Evolutionary conservation across 2,888 invertebrate species (phyloP).

Genomic region (Drosophila lacicola): DNA sequence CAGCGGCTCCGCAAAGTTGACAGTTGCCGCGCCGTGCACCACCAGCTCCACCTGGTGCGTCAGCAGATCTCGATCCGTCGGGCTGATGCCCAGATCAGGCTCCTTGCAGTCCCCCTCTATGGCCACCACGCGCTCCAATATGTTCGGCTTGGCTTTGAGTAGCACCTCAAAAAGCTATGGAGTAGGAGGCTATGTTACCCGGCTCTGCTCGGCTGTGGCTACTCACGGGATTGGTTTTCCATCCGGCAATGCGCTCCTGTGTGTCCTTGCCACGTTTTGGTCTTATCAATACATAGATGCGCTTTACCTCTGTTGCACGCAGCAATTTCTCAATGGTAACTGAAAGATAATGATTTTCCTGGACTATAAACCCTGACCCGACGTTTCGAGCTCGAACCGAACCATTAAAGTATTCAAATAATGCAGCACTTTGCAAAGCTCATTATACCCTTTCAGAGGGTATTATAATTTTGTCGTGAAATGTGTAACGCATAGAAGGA

Average conservation of each 20-base stretch:
- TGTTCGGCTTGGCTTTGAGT: constrained; percentile 74
- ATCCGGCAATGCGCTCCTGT: constrained; percentile 88
- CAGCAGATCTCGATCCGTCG: constrained; percentile 78
- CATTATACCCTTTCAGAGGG: no score
- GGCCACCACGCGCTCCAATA: constrained; percentile 75
- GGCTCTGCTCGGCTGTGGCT: background rate
- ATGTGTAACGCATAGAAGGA: no score
- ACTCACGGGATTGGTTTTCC: constrained; percentile 89
- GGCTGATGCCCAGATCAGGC: constrained; percentile 83
- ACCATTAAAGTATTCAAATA: background rate
- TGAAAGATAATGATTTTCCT: constrained; percentile 13
- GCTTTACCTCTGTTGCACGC: constrained; percentile 86
- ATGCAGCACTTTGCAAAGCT: no score
- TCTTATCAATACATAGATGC: constrained; percentile 87
- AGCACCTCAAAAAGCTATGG: constrained; percentile 24
- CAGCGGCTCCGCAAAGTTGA: constrained; percentile 90
- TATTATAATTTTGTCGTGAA: no score
- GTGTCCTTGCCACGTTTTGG: constrained; percentile 88
- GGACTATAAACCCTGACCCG: background rate
- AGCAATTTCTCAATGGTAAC: constrained; percentile 60
- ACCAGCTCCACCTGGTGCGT: constrained; percentile 86
- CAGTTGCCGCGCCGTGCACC: constrained; percentile 97
- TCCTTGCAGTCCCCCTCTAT: constrained; percentile 84
- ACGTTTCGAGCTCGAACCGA: background rate
- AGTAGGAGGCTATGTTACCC: background rate